These are phyloP conservation scores for Callionymus lyra DNA, from an alignment of 2,113 vertebrate genomes.

Conservation along the genomic window DNA sequence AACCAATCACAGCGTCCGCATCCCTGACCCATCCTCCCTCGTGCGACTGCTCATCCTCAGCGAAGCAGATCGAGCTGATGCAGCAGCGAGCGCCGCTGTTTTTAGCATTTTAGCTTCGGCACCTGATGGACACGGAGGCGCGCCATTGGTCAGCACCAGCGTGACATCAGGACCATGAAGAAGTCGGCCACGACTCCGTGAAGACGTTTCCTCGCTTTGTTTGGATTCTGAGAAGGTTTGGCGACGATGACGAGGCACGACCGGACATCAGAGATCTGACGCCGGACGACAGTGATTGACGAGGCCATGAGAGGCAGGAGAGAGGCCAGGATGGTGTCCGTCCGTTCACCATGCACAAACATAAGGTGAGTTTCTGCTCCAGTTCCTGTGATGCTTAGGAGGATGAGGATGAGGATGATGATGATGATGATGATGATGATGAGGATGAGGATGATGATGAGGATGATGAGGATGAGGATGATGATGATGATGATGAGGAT, in stretches of 20 bases:
- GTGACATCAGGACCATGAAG: too few species aligned
- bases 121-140: too few species aligned
- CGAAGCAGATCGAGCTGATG: slow-evolving; percentile 47
- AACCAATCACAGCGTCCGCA: slow-evolving; percentile 53
- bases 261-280: slow-evolving; percentile 34
- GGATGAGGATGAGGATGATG: too few species aligned
- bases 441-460: too few species aligned
- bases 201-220: too few species aligned
- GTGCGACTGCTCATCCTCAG: slow-evolving; percentile 52
- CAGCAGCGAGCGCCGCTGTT: slow-evolving; percentile 22
- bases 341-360: slow-evolving; percentile 69
- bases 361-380: slow-evolving; percentile 61
- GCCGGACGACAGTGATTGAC: slow-evolving; percentile 38
- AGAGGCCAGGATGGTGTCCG: slow-evolving; percentile 66
- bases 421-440: too few species aligned
- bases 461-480: too few species aligned
- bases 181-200: too few species aligned
- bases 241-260: slow-evolving; percentile 30
- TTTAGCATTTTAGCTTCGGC: too few species aligned
- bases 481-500: too few species aligned
- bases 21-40: slow-evolving; percentile 53
- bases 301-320: slow-evolving; percentile 60
- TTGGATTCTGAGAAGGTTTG: slow-evolving; percentile 13
- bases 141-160: too few species aligned
- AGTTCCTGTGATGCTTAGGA: background rate